Evolutionary conservation across 2,888 invertebrate genomes (phyloP), one percentile per base, ranked within the genome.

Genomic region (Tholera decimalis): DNA sequence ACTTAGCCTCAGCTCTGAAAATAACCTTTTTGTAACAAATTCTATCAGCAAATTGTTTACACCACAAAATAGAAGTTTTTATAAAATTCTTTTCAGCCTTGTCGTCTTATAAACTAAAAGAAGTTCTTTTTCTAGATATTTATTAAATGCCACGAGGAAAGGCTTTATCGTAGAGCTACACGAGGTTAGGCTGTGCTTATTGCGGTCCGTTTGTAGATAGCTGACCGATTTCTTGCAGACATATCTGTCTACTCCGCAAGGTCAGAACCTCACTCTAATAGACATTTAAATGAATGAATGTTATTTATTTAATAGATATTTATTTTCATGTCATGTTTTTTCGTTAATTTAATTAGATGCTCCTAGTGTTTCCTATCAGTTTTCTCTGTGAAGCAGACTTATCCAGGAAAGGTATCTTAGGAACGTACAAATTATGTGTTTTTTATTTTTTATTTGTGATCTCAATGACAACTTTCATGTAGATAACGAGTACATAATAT

Each of bases 31-130:
- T 66, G 53, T 57, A 63, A 59, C 35, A 71, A 64, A 62, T 79
- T 72, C 47, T 63, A 73, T 60, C 53, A 68, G 61, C 53, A 70
- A 63, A 68, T 73, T 82, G 66, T 79, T 77, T 59, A 68, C 68
- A 53, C 50, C 44, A 53, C 54, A 64, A 75, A 79, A 58, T 50
- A 61, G 7, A 28, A 43, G 26, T 28, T 49, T 64, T 63, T 35
- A 57, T 24, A 41, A 44, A 47, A 53, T 50, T 7, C 46, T 60
- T 46, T n/a, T 59, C 18, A 11, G 13, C 15, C 18, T 53, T 41
- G 9, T 54, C 15, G 46, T 28, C 20, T 8, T 37, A 61, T 53
- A 49, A 49, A 44, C 37, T 6, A 63, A 20, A 8, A 11, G 7
- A 3, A 56, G 18, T 1, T 30, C 37, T 13, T 24, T 33, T 56